phyloP scores from a whole-genome alignment of 2,113 vertebrate species.

The Bos taurus region DNA sequence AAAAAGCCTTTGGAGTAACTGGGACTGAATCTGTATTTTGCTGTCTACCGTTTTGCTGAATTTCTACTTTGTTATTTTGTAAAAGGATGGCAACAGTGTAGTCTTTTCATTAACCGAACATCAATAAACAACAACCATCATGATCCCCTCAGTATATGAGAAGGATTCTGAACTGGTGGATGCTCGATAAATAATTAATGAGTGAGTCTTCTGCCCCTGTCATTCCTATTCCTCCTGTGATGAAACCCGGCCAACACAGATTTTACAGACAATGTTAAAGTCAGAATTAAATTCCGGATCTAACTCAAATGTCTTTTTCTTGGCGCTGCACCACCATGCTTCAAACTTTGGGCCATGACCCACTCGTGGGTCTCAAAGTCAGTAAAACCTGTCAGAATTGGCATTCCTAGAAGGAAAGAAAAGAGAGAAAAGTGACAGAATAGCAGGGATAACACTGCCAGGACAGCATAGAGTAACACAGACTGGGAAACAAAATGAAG shows the following conservation, averaged over 20 bases:
- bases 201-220: not conserved
- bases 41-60: not conserved
- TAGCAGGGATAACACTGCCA: too few relatives aligned
- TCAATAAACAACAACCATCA: not conserved
- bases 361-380: not conserved
- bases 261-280: not conserved
- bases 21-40: not conserved
- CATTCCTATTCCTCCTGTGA: not conserved
- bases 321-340: not conserved
- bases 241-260: not conserved
- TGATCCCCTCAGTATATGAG: not conserved
- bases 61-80: not conserved
- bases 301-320: not conserved
- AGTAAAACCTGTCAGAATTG: not conserved
- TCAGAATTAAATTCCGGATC: not conserved
- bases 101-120: not conserved
- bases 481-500: not conserved
- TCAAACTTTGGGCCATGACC: not conserved
- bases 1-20: constrained; percentile 38
- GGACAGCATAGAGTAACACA: not conserved
- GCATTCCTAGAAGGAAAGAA: not conserved
- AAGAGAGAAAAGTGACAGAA: not conserved
- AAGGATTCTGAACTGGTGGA: not conserved
- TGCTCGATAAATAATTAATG: not conserved
- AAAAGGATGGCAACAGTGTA: not conserved